Evolutionary conservation across 1,140 invertebrate species (phyloP).

Genomic region (Limonius californicus): DNA sequence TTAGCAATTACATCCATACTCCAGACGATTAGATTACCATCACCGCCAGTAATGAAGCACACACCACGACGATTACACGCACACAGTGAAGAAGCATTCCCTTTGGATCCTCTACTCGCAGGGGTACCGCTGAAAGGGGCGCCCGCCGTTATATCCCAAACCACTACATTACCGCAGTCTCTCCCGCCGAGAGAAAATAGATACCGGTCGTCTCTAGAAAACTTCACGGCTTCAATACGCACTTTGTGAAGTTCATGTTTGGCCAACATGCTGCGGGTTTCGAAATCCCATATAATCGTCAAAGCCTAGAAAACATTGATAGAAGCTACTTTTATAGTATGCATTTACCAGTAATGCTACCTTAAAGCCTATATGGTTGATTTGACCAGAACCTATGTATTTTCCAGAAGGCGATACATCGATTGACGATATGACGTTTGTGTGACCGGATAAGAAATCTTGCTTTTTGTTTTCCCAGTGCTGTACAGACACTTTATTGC

Average conservation of each 20-base stretch:
- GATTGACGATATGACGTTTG: conserved; percentile 77
- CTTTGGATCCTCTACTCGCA: conserved; percentile 63
- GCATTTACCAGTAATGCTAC: conserved; percentile 44
- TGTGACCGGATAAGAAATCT: conserved; percentile 76
- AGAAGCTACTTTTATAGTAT: not conserved
- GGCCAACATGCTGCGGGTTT: conserved; percentile 55
- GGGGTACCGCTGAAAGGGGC: conserved; percentile 63
- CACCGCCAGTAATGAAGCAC: conserved; percentile 69
- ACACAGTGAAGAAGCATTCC: conserved; percentile 58
- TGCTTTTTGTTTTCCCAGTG: conserved; percentile 70
- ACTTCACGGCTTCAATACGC: conserved; percentile 75
- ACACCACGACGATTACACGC: conserved; percentile 54
- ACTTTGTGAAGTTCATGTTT: conserved; percentile 81
- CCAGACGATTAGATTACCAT: conserved; percentile 68
- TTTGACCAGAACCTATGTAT: conserved; percentile 82
- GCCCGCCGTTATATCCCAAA: conserved; percentile 65
- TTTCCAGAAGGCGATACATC: conserved; percentile 70
- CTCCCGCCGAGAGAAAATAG: conserved; percentile 82
- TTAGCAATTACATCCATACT: conserved; percentile 65
- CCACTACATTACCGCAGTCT: conserved; percentile 79
- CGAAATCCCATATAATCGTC: conserved; percentile 85
- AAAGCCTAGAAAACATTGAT: conserved; percentile 54
- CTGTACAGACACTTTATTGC: conserved; percentile 78
- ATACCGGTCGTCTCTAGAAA: conserved; percentile 75
- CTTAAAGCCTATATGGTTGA: conserved; percentile 87